Conservation (phyloP, 2,797 vertebrate species). For the Pseudomugil tenellus region DNA sequence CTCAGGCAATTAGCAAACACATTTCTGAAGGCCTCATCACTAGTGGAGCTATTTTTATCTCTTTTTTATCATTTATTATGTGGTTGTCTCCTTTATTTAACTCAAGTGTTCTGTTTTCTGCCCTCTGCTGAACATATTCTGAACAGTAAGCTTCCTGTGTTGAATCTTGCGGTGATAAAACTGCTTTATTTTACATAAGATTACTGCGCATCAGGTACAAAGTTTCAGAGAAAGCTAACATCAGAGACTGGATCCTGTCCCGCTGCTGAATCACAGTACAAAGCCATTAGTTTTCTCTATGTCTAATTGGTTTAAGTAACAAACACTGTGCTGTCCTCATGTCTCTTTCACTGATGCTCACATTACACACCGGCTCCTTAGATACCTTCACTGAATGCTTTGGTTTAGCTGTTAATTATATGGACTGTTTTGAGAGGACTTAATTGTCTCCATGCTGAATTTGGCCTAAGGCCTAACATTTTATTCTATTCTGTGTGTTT, state of each 20-base stretch:
- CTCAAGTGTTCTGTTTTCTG: constrained; percentile 1
- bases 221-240: constrained; percentile 1
- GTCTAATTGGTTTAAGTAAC: constrained; percentile 23
- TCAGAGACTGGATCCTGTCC: constrained; percentile 2
- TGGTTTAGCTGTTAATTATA: constrained; percentile 54
- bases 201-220: background rate
- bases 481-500: constrained; percentile 19
- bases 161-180: background rate
- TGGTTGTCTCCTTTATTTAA: background rate
- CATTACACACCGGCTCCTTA: constrained; percentile 32
- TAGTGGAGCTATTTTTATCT: background rate
- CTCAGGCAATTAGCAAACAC: constrained; percentile 23
- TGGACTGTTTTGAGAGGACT: constrained; percentile 62
- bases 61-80: background rate
- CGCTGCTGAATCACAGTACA: constrained; percentile 8
- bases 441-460: constrained; percentile 65
- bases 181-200: background rate
- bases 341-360: constrained; percentile 35
- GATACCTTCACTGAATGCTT: constrained; percentile 34
- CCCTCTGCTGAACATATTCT: background rate
- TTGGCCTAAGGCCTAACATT: constrained; percentile 57
- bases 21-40: background rate
- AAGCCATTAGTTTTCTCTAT: constrained; percentile 4
- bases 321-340: constrained; percentile 16
- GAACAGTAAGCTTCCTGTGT: constrained; percentile 7